A percentile compares a stretch with the other conserved stretches of the same genome.
phyloP scores from a whole-genome alignment of 2,888 invertebrate genomes.

The Agriopis marginaria region DNA sequence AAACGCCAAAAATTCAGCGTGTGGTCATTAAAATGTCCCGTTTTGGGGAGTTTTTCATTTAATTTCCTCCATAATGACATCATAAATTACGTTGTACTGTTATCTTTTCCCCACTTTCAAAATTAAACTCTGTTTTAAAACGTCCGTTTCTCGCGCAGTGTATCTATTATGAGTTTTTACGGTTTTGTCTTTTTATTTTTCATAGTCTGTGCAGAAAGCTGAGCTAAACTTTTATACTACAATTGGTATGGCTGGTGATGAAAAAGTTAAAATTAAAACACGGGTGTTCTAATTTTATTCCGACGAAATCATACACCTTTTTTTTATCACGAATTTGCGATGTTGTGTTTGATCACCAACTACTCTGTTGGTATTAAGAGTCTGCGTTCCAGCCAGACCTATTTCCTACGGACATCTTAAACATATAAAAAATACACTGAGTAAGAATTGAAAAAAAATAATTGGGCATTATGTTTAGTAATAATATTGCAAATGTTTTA shows the following conservation, averaged over 20 bases:
- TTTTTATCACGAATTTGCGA: too few species aligned
- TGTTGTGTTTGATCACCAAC: too few species aligned
- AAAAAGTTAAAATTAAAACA: constrained; percentile 15
- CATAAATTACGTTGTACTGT: constrained; percentile 67
- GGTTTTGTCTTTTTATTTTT: constrained; percentile 24
- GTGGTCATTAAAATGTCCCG: constrained; percentile 55
- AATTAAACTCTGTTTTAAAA: constrained; percentile 68
- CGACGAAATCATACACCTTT: neutral
- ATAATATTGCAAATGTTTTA: too few species aligned
- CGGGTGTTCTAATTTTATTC: neutral
- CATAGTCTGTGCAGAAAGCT: constrained; percentile 11
- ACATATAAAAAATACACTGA: too few species aligned
- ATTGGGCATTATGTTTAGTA: too few species aligned
- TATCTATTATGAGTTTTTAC: constrained; percentile 48
- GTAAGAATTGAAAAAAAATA: too few species aligned
- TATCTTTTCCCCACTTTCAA: constrained; percentile 72
- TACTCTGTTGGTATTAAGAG: too few species aligned
- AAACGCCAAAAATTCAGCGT: constrained; percentile 51
- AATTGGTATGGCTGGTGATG: neutral
- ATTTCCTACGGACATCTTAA: too few species aligned
- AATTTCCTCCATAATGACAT: constrained; percentile 70
- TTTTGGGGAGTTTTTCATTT: constrained; percentile 67
- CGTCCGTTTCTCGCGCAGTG: constrained; percentile 46
- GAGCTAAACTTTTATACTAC: constrained; percentile 23
- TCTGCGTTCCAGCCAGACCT: too few species aligned